Evolutionary conservation across 2,113 vertebrate genomes (phyloP).

Genomic region (Clinocottus analis): DNA sequence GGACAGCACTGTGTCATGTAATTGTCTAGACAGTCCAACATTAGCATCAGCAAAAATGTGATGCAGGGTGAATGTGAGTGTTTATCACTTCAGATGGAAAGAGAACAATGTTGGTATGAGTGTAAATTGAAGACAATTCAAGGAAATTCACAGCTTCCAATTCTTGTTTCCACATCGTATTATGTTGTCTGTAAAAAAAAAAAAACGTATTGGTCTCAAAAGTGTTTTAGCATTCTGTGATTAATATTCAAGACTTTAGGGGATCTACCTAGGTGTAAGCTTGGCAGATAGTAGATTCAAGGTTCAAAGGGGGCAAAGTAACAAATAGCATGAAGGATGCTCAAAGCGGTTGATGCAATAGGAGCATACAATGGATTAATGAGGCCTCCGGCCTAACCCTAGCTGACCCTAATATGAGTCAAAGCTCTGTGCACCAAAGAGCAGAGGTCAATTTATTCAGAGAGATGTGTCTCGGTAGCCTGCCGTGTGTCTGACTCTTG

Average conservation of each 20-base stretch:
- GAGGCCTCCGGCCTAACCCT: slow-evolving; percentile 44
- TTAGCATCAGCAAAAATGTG: slow-evolving; percentile 3
- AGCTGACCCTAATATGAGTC: slow-evolving; percentile 40
- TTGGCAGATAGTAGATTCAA: slow-evolving; percentile 8
- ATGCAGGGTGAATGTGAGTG: neutral
- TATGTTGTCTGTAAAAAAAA: neutral
- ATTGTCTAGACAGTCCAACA: slow-evolving; percentile 37
- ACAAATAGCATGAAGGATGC: slow-evolving; percentile 35
- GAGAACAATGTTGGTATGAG: neutral
- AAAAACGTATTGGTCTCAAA: neutral
- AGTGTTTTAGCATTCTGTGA: neutral
- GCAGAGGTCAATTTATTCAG: slow-evolving; percentile 41
- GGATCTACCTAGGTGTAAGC: neutral
- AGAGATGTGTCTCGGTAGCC: slow-evolving; percentile 41
- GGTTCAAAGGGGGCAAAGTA: neutral
- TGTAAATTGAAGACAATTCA: neutral
- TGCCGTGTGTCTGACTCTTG: slow-evolving; percentile 39
- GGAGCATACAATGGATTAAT: slow-evolving; percentile 44
- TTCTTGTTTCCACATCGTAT: neutral
- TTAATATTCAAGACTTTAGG: slow-evolving; percentile 1
- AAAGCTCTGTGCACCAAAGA: slow-evolving; percentile 39
- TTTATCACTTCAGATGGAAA: slow-evolving; percentile 4
- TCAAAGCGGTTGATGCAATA: slow-evolving; percentile 52
- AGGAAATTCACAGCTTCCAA: neutral
- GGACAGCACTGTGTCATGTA: slow-evolving; percentile 1